Conservation (phyloP, 1,140 invertebrate species). For the Drosophila pallidifrons region DNA sequence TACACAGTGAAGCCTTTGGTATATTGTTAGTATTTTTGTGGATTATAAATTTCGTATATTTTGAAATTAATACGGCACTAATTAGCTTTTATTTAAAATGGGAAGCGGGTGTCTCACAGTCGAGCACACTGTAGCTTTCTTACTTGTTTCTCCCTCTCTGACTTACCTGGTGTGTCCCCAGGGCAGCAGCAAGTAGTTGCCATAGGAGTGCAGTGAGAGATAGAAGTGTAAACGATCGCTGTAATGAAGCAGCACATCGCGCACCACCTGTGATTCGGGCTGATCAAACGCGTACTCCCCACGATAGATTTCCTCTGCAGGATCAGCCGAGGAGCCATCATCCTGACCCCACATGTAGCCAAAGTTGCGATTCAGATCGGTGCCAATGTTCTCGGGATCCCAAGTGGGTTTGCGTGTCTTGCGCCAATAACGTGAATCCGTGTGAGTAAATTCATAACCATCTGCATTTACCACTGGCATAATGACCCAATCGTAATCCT, state of each 20-base stretch:
- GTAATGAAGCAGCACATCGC: conserved; percentile 85
- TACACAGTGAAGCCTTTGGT: too few relatives aligned
- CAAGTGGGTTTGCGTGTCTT: conserved; percentile 83
- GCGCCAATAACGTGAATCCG: conserved; percentile 86
- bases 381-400: conserved; percentile 82
- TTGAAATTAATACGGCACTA: too few relatives aligned
- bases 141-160: too few relatives aligned
- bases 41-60: too few relatives aligned
- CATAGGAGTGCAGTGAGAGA: conserved; percentile 90
- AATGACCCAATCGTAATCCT: conserved; percentile 87
- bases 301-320: conserved; percentile 89
- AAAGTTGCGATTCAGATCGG: conserved; percentile 89
- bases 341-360: conserved; percentile 87
- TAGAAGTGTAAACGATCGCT: conserved; percentile 87
- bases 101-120: too few relatives aligned
- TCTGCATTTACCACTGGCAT: conserved; percentile 87
- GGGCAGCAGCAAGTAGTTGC: conserved; percentile 89
- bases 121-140: too few relatives aligned
- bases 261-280: conserved; percentile 86
- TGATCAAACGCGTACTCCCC: conserved; percentile 90
- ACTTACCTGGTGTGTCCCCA: conserved; percentile 88
- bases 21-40: too few relatives aligned
- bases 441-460: conserved; percentile 81
- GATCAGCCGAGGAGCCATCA: conserved; percentile 87
- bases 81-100: too few relatives aligned